phyloP scores from a whole-genome alignment of 2,113 vertebrate species.

The Aspiorhynchus laticeps region DNA sequence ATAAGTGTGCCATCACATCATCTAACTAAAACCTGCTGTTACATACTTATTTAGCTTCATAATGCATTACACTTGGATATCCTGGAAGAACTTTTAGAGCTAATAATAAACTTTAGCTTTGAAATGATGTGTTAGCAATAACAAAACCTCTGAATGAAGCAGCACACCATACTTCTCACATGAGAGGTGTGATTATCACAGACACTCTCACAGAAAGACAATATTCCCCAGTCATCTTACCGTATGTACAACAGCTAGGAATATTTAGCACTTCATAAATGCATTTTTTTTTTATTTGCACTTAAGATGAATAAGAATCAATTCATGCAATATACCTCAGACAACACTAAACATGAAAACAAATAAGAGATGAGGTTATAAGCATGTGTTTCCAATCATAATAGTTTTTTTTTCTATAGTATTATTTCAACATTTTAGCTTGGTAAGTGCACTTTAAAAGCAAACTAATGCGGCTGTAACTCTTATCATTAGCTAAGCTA shows the following conservation, averaged over 20 bases:
- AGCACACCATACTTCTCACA: constrained; percentile 20
- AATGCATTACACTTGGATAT: background rate
- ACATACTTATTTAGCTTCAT: background rate
- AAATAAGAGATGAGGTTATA: background rate
- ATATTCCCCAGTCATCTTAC: background rate
- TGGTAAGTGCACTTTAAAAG: background rate
- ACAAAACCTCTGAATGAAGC: background rate
- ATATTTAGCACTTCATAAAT: background rate
- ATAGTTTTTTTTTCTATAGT: background rate
- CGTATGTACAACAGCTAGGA: background rate
- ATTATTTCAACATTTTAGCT: background rate
- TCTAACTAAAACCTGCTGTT: background rate
- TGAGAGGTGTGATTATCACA: constrained; percentile 11
- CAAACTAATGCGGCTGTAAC: background rate
- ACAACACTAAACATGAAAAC: background rate
- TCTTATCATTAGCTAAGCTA: background rate
- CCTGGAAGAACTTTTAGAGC: background rate
- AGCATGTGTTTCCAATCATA: background rate
- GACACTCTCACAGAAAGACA: background rate
- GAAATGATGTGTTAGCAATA: background rate
- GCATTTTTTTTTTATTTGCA: background rate
- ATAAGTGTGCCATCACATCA: background rate
- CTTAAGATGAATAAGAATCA: background rate
- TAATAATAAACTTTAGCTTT: background rate
- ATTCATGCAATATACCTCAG: background rate